Base-by-base conservation (phyloP, 2,113 vertebrate genomes). In the Erythrocercus mccallii region DNA sequence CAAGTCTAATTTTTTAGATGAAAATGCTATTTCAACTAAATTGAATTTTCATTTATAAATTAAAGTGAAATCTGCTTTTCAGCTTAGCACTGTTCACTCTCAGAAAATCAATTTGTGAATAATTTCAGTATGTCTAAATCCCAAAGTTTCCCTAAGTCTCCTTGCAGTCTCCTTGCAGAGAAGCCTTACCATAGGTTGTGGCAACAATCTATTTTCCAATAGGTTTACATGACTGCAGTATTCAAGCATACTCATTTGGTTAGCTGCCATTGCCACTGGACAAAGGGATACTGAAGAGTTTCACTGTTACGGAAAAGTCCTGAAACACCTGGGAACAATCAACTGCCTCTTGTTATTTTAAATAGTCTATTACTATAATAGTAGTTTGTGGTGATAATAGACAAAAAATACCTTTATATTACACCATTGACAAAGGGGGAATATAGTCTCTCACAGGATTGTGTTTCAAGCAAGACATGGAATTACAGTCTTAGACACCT, bases 221-320 rank as follows among this genome's bases (percentile, higher is more conserved):
- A 57, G 37, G 22, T 53, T 61, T 5, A 0, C 2, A 1, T n/a
- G 16, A 57, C 18, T 73, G 0, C 2, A 54, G 18, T 40, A 24
- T 42, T 74, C 42, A 66, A 79, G 56, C 70, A 14, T 4, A 13
- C 0, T 0, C 18, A 35, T 47, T 42, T 3, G 3, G 17, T 48
- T 17, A 40, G n/a, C 31, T 80, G 71, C 38, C 6, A 3, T 2
- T 30, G 37, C 40, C 51, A 51, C 19, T 47, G 54, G 40, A 61
- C 25, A 61, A 61, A 88, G 15, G 40, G 22, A 51, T 10, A 42
- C 12, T 27, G 22, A 76, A 27, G 28, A 48, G 11, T 53, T 86
- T 76, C 42, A 48, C 17, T 19, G 15, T 21, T 22, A 51, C 5
- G n/a, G 44, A 48, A 33, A 28, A 37, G 19, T 66, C 24, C 31